Base-by-base conservation (phyloP, 1,140 invertebrate genomes). In the Aradophagus sp. region DNA sequence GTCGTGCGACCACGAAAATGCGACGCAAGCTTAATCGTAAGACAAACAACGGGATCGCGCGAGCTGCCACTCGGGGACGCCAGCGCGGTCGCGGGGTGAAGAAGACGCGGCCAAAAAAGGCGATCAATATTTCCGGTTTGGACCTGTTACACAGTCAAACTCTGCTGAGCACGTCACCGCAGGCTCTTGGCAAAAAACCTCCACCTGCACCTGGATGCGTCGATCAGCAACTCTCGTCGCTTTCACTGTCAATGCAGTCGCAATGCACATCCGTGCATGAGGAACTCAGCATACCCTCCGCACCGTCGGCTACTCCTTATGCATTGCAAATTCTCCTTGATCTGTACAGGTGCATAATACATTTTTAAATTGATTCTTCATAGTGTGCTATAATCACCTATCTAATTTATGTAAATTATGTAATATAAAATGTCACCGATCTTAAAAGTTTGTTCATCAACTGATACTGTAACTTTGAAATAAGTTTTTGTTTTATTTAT, bases 141-240 rank as follows among this genome's bases (percentile, higher is more conserved):
- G 95, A 97, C 86, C 85, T 97, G 61, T 84, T 98, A 53, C 96
- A 98, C 80, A 95, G 90, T 75, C 92, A 97, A 82, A 97, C 96
- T 12, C 84, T 97, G 38, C 88, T 95, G 2, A 97, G 94, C 75
- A 97, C 95, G 0, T 88, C 90, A 4, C 89, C 89, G 8, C 89
- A 90, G 84, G 88, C 88, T 5, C 79, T 86, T 23, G 89, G 90
- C 2, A 91, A 92, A 73, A 92, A 92, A 75, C 81, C 90, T 66
- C 92, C 92, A 11, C 93, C 94, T 11, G 93, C 94, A 11, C 94
- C 93, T 10, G 95, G 95, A 31, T 95, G 93, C 75, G 92, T 97
- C 31, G 94, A 95, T 80, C 94, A 96, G 81, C 94, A 95, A 73
- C 84, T 97, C 29, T 94, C 93, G 6, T 90, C 91, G 11, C 82